Percentiles rank a stretch among this genome's conserved stretches.
Evolutionary conservation across 2,113 vertebrate genomes (phyloP).

Genomic region (Pontoporia blainvillei): DNA sequence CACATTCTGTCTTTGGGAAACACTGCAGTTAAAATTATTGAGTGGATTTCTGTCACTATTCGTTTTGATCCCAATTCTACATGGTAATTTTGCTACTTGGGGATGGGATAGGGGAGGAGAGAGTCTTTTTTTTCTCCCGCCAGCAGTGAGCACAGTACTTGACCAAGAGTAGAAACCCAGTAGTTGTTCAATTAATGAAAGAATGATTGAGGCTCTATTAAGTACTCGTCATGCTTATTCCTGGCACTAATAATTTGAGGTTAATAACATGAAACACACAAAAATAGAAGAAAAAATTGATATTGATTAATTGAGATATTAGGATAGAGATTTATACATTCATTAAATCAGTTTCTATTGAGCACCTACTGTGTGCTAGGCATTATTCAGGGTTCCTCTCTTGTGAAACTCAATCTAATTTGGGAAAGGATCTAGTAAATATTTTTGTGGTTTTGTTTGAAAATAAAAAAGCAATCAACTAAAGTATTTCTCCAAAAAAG

Average conservation of each 20-base stretch:
- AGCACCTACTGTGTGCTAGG: background rate
- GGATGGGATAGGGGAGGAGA: accelerated
- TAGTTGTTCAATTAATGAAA: background rate
- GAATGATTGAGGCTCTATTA: background rate
- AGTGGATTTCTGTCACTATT: background rate
- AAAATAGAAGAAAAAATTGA: background rate
- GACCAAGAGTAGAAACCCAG: background rate
- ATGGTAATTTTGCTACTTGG: background rate
- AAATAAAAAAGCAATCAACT: background rate
- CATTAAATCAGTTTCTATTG: background rate
- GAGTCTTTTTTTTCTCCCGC: accelerated
- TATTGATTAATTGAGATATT: background rate
- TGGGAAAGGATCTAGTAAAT: background rate
- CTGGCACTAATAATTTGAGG: background rate
- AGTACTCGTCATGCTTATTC: background rate
- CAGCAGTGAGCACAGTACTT: background rate
- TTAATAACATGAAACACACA: background rate
- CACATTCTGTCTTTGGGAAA: background rate
- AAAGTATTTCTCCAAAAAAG: background rate
- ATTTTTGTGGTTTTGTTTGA: background rate
- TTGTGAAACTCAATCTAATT: background rate
- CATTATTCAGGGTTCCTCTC: background rate
- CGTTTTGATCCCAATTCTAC: background rate
- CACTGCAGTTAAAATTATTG: background rate
- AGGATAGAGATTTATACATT: background rate